Evolutionary conservation across 2,888 invertebrate species (phyloP).

Genomic region (Polydesmus complanatus): DNA sequence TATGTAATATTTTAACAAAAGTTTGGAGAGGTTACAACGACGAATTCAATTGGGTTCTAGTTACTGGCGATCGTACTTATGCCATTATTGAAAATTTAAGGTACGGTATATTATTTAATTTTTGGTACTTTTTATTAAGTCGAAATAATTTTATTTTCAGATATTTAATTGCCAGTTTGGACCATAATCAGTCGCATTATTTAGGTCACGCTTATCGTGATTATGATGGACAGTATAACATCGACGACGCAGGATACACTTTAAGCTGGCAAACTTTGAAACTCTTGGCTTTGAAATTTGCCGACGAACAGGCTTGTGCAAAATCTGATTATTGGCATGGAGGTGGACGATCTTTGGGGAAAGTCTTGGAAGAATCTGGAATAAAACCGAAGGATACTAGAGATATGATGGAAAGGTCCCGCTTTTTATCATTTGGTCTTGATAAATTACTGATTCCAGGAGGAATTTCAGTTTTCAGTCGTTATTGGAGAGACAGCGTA

Average conservation of each 20-base stretch:
- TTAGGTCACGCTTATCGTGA: conserved; percentile 23
- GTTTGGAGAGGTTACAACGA: conserved; percentile 18
- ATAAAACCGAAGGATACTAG: conserved; percentile 23
- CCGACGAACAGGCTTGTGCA: conserved; percentile 12
- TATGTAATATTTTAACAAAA: conserved; percentile 21
- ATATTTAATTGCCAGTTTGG: conserved; percentile 22
- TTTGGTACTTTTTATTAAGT: background rate
- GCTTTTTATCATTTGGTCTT: conserved; percentile 24
- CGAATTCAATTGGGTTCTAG: conserved; percentile 23
- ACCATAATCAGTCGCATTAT: conserved; percentile 21
- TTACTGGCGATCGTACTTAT: conserved; percentile 23
- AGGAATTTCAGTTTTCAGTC: conserved; percentile 23
- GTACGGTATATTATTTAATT: background rate
- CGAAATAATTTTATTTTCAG: background rate
- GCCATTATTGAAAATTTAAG: conserved; percentile 24
- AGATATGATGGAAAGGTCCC: conserved; percentile 21
- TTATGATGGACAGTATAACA: conserved; percentile 23
- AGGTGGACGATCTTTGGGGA: conserved; percentile 21
- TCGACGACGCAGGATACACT: conserved; percentile 23
- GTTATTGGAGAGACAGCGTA: conserved; percentile 24
- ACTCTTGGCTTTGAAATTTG: conserved; percentile 12
- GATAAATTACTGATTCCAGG: conserved; percentile 24
- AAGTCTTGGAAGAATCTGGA: conserved; percentile 19
- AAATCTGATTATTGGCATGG: conserved; percentile 18
- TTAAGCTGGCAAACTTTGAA: conserved; percentile 21